Base-by-base conservation (phyloP, 2,113 vertebrate genomes). In the Scomber colias region DNA sequence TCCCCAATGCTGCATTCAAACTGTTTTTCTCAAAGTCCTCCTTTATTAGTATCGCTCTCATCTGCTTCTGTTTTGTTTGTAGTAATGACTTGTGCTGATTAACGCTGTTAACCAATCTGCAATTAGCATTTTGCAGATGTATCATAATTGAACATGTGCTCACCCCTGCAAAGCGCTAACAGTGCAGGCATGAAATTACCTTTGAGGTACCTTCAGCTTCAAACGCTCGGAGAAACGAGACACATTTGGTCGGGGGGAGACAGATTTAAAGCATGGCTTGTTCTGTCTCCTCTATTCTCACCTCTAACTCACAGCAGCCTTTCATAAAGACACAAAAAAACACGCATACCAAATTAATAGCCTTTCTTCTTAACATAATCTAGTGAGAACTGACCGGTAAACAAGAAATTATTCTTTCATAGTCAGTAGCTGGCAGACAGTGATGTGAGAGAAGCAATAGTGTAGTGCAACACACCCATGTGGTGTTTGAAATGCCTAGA, bases 71-170 rank as follows among this genome's bases (percentile, higher is more conserved):
- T 71, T 75, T 74, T 88, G 84, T 91, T 90, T 83, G 61, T 72
- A 50, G 69, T 85, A 80, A 87, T 80, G 76, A 80, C 66, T 86
- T 64, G 35, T 67, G 49, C 72, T 80, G 75, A 71, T 70, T 79
- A 66, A 27, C 48, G 50, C 70, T 48, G 56, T 78, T 60, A 81
- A 79, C 84, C 76, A 82, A 64, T 81, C 62, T 66, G 72, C 75
- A 82, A 88, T 89, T 89, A 79, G 82, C 76, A 44, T 40, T 63
- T 70, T 71, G 80, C 68, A 85, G 75, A 73, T 87, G 77, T 79
- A 71, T 75, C 67, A 71, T 85, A 81, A 87, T 88, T 82, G 61
- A 82, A 83, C 31, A 17, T 64, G 80, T 71, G 75, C 67, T 82
- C 67, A 48, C 35, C 45, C 45, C 48, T 48, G 62, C 65, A 66